phyloP scores from a whole-genome alignment of 1,140 invertebrate genomes.

The Leptonema lineaticorne region DNA sequence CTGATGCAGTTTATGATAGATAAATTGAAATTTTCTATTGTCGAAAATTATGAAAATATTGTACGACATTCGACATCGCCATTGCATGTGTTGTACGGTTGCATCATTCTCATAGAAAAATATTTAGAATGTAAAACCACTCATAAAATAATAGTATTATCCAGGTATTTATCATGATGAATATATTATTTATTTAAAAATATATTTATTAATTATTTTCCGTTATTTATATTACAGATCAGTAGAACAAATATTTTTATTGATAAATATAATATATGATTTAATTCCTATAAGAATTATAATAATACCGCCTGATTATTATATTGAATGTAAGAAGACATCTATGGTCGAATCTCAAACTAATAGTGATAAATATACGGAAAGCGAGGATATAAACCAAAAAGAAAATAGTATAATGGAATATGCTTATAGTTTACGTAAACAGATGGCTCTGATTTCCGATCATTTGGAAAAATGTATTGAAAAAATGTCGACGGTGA shows the following conservation, averaged over 20 bases:
- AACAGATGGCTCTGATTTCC: constrained; percentile 32
- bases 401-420: background rate
- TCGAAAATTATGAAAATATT: too few species aligned
- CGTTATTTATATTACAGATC: constrained; percentile 24
- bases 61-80: too few species aligned
- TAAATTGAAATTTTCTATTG: too few species aligned
- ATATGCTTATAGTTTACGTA: constrained; percentile 20
- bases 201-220: background rate
- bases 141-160: too few species aligned
- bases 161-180: too few species aligned
- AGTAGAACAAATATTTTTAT: constrained; percentile 25
- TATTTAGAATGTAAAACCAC: too few species aligned
- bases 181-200: too few species aligned
- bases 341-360: background rate
- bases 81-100: too few species aligned
- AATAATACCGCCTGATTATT: constrained; percentile 26
- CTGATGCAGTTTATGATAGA: too few species aligned
- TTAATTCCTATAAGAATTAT: constrained; percentile 23
- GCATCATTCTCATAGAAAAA: too few species aligned
- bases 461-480: constrained; percentile 32
- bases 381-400: constrained; percentile 17
- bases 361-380: background rate
- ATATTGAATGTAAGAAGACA: constrained; percentile 18
- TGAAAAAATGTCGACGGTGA: constrained; percentile 31
- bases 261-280: constrained; percentile 34